phyloP scores from a whole-genome alignment of 2,888 invertebrate genomes.

The Cataglyphis altisquamis region DNA sequence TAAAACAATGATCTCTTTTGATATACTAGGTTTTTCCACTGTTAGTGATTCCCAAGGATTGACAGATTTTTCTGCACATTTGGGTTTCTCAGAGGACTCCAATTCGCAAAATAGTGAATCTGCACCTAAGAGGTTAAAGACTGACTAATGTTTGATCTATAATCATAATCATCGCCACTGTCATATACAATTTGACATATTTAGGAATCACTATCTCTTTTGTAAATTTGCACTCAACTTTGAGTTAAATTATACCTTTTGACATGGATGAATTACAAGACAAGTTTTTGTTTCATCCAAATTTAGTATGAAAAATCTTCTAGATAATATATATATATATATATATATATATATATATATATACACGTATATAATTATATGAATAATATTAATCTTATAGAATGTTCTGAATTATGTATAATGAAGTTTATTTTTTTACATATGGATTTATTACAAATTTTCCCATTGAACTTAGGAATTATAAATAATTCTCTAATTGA shows the following conservation, averaged over 20 bases:
- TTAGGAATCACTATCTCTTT: conserved; percentile 66
- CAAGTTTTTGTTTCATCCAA: conserved; percentile 43
- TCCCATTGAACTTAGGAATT: conserved; percentile 50
- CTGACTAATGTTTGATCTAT: conserved; percentile 87
- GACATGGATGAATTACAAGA: conserved; percentile 39
- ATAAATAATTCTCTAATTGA: conserved; percentile 43
- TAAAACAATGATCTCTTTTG: conserved; percentile 22
- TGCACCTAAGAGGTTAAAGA: conserved; percentile 92
- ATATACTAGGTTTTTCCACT: conserved; percentile 92
- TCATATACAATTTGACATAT: conserved; percentile 57
- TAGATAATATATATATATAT: conserved; percentile 43
- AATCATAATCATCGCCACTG: conserved; percentile 18
- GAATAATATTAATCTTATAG: conserved; percentile 32
- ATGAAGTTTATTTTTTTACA: conserved; percentile 70
- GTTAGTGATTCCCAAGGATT: conserved; percentile 96
- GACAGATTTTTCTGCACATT: conserved; percentile 94
- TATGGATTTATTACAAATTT: conserved; percentile 59
- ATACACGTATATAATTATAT: conserved; percentile 3
- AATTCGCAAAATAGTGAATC: conserved; percentile 96
- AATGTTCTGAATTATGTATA: conserved; percentile 56
- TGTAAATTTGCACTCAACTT: conserved; percentile 59
- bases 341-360: too few species aligned
- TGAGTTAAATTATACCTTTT: conserved; percentile 51
- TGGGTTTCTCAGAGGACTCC: conserved; percentile 96
- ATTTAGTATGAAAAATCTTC: conserved; percentile 51